Percentiles rank a stretch among this genome's conserved stretches.
Evolutionary conservation across 2,113 vertebrate genomes (phyloP).

Genomic region (Gavia stellata): DNA sequence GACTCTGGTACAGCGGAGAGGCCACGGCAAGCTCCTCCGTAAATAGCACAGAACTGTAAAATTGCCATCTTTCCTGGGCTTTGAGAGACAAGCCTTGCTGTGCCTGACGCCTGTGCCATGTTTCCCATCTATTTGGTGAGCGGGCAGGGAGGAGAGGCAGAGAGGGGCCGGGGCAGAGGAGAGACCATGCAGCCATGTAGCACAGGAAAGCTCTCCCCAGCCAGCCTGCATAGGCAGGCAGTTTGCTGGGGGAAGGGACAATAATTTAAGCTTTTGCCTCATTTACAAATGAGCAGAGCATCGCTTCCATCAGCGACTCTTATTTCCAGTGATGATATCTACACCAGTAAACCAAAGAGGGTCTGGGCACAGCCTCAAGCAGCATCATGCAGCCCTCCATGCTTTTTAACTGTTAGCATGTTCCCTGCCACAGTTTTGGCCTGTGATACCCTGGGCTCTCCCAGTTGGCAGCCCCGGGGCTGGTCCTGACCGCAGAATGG

Average conservation of each 20-base stretch:
- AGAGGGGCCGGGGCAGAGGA: not conserved
- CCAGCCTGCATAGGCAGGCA: not conserved
- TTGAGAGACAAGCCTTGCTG: not conserved
- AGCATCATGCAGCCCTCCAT: not conserved
- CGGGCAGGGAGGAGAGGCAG: not conserved
- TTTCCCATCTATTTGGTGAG: not conserved
- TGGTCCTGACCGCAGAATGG: not conserved
- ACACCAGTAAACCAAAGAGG: not conserved
- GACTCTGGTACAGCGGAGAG: not conserved
- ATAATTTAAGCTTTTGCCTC: not conserved
- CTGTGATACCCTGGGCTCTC: not conserved
- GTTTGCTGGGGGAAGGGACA: not conserved
- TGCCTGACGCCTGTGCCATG: rapidly evolving
- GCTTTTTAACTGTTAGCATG: not conserved
- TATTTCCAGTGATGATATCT: not conserved
- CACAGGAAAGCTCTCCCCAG: not conserved
- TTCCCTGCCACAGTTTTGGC: not conserved
- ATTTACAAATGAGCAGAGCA: not conserved
- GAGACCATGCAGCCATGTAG: rapidly evolving
- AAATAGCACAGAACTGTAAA: not conserved
- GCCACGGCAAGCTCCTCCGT: not conserved
- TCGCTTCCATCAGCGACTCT: not conserved
- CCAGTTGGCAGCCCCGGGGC: not conserved
- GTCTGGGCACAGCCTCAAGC: not conserved
- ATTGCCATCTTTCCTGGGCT: not conserved